Evolutionary conservation across 2,113 vertebrate genomes (phyloP), one percentile per base, ranked within the genome.

Genomic region (Odocoileus virginianus): DNA sequence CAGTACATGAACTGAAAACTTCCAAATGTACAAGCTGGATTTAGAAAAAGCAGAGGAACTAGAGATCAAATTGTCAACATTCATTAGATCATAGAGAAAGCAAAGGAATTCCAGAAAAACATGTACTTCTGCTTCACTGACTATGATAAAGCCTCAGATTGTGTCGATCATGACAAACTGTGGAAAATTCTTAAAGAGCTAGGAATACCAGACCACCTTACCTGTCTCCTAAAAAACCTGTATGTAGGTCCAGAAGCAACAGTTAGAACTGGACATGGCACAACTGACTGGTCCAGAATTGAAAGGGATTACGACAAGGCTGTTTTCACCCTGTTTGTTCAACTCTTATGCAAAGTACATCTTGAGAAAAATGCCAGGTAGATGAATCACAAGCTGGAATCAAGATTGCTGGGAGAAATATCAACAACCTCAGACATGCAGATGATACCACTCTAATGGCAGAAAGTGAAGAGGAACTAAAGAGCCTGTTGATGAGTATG

Each of bases 91-190:
- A 36, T 71, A 71, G n/a, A 71, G n/a, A 71, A 71, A 71, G 64
- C n/a, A 71, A 36, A 71, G 4, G 17, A 36, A 36, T 71, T 23
- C n/a, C 64, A 71, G 64, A 23, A 71, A 71, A 71, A 71, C 64
- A 71, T 36, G 2, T 67, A 19, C 33, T 67, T 36, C 17, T 21
- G 17, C n/a, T 71, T 71, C 64, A 36, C n/a, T 71, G 4, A 71
- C 64, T 71, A 36, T 0, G 1, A 11, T 71, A 71, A 36, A 71
- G 17, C 64, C n/a, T 21, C 1, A 2, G 2, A 11, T n/a, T 36
- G 1, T 71, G 64, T 71, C n/a, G 2, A 11, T 71, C 64, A 71
- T 36, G n/a, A 71, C 17, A 36, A 71, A 71, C 17, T 21, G 17
- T 71, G 64, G 64, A 71, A 71, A 71, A 71, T 71, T 71, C n/a